A percentile compares a stretch with the other conserved stretches of the same genome.
Conservation (phyloP, 2,888 invertebrate species). For the Hydrotaea diabolus region DNA sequence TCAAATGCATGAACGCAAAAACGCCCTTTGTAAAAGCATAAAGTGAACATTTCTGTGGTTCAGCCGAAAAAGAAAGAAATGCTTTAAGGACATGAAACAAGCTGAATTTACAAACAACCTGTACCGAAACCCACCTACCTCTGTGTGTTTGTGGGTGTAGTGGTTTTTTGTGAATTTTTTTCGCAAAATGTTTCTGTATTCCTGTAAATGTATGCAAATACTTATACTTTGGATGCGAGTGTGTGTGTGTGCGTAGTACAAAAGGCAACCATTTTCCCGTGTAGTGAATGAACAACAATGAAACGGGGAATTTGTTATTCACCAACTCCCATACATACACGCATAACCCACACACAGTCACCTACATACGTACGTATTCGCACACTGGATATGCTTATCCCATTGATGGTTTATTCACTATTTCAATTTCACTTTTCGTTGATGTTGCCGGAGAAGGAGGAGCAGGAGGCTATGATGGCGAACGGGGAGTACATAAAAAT, state of each 20-base stretch:
- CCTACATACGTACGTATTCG: not conserved
- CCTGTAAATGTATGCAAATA: constrained; percentile 6
- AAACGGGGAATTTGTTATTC: not conserved
- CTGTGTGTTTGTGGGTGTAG: not conserved
- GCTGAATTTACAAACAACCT: not conserved
- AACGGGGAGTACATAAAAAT: not conserved
- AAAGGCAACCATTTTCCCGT: not conserved
- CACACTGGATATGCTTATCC: not conserved
- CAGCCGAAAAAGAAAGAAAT: not conserved
- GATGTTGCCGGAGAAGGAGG: not conserved
- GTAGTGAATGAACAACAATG: not conserved
- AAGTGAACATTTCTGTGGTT: not conserved
- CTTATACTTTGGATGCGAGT: no score
- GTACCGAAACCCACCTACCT: not conserved
- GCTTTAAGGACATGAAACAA: not conserved
- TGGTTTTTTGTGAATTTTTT: not conserved
- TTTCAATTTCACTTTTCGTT: not conserved
- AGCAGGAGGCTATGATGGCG: no score
- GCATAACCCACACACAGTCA: not conserved
- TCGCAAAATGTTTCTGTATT: not conserved
- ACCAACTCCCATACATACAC: not conserved
- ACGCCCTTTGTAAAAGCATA: not conserved
- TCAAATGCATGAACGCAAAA: not conserved
- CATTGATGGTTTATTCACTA: constrained; percentile 4
- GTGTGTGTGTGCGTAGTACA: no score